A percentile compares a stretch with the other conserved stretches of the same genome.
These are phyloP conservation scores for Leptura quadrifasciata DNA, from an alignment of 2,888 invertebrate species.

Conservation along the genomic window DNA sequence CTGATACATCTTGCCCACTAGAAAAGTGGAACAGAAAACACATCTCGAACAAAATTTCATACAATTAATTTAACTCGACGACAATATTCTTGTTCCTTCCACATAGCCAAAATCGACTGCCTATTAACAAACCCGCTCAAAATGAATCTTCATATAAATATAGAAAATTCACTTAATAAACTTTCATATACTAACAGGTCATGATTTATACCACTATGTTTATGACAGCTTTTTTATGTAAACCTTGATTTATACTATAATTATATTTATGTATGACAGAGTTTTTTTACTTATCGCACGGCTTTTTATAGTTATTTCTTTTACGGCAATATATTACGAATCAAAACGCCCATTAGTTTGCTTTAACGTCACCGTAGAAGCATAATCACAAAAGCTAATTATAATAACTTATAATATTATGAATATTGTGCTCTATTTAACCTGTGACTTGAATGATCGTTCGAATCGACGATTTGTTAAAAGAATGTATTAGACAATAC, in stretches of 20 bases:
- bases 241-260: slow-evolving; percentile 35
- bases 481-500: slow-evolving; percentile 2
- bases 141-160: slow-evolving; percentile 8
- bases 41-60: too few species aligned
- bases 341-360: slow-evolving; percentile 23
- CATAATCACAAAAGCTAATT: slow-evolving; percentile 47
- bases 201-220: slow-evolving; percentile 17
- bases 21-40: too few species aligned
- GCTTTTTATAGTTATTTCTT: slow-evolving; percentile 12
- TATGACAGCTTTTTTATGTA: slow-evolving; percentile 12
- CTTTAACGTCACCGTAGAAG: slow-evolving; percentile 30
- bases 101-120: neutral
- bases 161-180: neutral
- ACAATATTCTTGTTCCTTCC: too few species aligned
- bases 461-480: slow-evolving; percentile 1
- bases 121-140: neutral
- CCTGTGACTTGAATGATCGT: slow-evolving; percentile 42
- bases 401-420: slow-evolving; percentile 45
- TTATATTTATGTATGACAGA: slow-evolving; percentile 21
- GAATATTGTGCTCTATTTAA: slow-evolving; percentile 53
- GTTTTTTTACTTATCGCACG: neutral
- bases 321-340: slow-evolving; percentile 5
- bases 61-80: too few species aligned
- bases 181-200: slow-evolving; percentile 4
- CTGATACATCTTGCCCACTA: too few species aligned